Base-by-base conservation (phyloP, 1,140 invertebrate genomes). In the Parasteatoda tepidariorum region DNA sequence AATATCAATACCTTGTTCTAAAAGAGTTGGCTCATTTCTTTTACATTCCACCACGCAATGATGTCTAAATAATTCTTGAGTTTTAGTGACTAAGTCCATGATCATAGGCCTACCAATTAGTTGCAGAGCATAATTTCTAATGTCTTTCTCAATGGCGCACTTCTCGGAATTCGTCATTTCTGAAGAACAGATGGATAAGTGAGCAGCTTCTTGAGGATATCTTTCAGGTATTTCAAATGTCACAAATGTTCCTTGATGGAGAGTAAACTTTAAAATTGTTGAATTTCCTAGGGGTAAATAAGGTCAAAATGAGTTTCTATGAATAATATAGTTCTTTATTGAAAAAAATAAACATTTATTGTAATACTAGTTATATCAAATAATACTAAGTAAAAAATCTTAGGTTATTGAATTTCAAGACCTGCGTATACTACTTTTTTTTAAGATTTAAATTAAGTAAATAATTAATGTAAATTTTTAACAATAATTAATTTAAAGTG, bases 61-160 rank as follows among this genome's bases (percentile, higher is more conserved):
- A 13, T 33, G 13, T 2, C 22, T 28, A 11, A 67, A 34, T 28
- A 70, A 2, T 18, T 70, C 24, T 59, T 61, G 64, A 18, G 41
- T 26, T 68, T 81, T 38, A 11, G 33, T 68, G 7, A 81, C 76
- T 61, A 81, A 41, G 59, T 81, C 76, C 76, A 81, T 70, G 5
- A 81, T 70, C 64, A 81, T 81, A 9, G 31, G 54, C 15, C n/a
- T 34, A 28, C 64, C 55, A 59, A 59, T 48, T n/a, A 68, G 18
- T 28, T 34, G 28, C 34, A n/a, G 6, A 13, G 76, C 64, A 59
- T 38, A 41, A 26, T 28, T 9, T 48, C 24, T 55, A 28, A 81
- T 28, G 18, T 81, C 33, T 13, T 41, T 41, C 70, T 81, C 64
- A n/a, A 70, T 41, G 3, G 2, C 4, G 24, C 3, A 57, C 33